Evolutionary conservation across 2,113 vertebrate species (phyloP).

Genomic region (Lycocorax pyrrhopterus): DNA sequence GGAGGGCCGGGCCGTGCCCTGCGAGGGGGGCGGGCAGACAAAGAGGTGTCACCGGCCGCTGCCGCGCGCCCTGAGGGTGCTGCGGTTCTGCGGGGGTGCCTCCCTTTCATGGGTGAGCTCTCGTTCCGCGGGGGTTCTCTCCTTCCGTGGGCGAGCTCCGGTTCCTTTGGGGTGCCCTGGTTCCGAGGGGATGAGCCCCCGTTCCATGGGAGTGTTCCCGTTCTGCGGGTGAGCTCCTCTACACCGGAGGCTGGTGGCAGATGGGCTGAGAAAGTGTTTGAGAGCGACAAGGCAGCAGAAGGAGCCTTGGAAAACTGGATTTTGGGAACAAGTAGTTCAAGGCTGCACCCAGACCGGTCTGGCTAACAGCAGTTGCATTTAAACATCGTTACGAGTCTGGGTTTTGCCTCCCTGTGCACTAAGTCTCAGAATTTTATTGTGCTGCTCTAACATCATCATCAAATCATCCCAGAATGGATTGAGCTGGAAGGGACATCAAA

Average conservation of each 20-base stretch:
- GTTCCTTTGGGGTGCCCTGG: no score
- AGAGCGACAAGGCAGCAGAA: not conserved
- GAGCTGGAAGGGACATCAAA: not conserved
- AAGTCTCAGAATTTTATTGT: accelerated
- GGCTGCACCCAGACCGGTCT: not conserved
- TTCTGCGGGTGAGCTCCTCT: not conserved
- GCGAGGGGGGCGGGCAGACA: not conserved
- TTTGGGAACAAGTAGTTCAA: not conserved
- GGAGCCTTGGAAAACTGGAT: not conserved
- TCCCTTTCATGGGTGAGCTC: not conserved
- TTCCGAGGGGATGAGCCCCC: not conserved
- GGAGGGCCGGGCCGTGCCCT: not conserved
- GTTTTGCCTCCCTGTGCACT: not conserved
- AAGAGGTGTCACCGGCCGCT: not conserved
- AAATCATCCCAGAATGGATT: not conserved
- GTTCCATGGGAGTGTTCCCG: not conserved
- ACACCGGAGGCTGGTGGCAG: not conserved
- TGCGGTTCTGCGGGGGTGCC: no score
- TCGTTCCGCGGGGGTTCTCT: not conserved
- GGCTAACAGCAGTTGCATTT: accelerated
- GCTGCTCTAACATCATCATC: not conserved
- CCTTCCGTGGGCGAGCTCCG: not conserved
- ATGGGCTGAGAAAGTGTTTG: not conserved
- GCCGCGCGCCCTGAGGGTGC: not conserved
- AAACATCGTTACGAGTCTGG: accelerated